Evolutionary conservation across 2,797 vertebrate genomes (phyloP).

Genomic region (Ptychobarbus kaznakovi): DNA sequence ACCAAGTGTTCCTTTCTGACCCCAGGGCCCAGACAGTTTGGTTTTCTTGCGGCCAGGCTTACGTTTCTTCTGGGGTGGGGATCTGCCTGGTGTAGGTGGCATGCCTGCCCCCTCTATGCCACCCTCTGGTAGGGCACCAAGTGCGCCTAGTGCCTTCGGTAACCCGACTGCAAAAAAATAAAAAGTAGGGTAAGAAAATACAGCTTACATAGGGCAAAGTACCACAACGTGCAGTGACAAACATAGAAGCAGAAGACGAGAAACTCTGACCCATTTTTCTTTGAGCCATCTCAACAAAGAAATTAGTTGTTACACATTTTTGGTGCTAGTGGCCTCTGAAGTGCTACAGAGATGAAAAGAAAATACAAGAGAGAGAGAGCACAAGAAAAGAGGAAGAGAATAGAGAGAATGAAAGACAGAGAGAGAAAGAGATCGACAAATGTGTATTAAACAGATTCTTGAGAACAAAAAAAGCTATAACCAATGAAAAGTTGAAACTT

Average conservation of each 20-base stretch:
- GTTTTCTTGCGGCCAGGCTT: slow-evolving; percentile 94
- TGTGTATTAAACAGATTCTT: neutral
- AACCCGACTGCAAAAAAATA: slow-evolving; percentile 82
- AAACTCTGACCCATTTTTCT: slow-evolving; percentile 54
- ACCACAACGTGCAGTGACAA: slow-evolving; percentile 29
- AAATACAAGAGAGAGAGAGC: neutral
- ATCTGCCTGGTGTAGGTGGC: slow-evolving; percentile 84
- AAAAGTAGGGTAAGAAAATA: neutral
- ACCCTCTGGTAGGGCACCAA: slow-evolving; percentile 84
- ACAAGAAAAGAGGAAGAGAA: slow-evolving; percentile 13
- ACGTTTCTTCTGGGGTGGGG: slow-evolving; percentile 88
- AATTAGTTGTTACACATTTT: slow-evolving; percentile 51
- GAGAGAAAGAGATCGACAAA: neutral
- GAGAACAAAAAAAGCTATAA: neutral
- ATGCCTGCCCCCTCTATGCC: slow-evolving; percentile 85
- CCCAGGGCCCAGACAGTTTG: slow-evolving; percentile 74
- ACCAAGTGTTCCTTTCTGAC: slow-evolving; percentile 72
- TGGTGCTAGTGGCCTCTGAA: slow-evolving; percentile 22
- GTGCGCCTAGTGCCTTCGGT: slow-evolving; percentile 86
- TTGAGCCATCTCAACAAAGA: slow-evolving; percentile 57
- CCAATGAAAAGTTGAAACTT: neutral
- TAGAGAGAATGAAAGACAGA: neutral
- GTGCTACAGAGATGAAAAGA: slow-evolving; percentile 16
- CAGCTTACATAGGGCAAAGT: neutral
- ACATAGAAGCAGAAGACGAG: slow-evolving; percentile 32